Base-by-base conservation (phyloP, 1,140 invertebrate species). In the Dryas iulia region DNA sequence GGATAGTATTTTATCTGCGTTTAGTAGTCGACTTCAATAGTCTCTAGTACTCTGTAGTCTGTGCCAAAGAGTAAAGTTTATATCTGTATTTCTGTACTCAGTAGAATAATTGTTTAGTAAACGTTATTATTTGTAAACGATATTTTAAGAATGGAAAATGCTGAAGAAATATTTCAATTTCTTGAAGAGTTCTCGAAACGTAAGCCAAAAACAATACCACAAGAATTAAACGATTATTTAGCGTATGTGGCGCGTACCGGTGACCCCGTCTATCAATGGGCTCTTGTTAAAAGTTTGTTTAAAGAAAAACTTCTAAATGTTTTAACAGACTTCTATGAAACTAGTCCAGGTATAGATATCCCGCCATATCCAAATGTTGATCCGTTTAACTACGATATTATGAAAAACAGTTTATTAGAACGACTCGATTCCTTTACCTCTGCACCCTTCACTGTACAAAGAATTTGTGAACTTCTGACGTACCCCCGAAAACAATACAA, bases 361-460 rank as follows among this genome's bases (percentile, higher is more conserved):
- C 94, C 96, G 12, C 94, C 95, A 12, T 97, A 95, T 79, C 97
- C 97, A 0, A 98, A 98, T 86, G 96, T 98, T 24, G 97, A 98
- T 78, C 94, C 96, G 11, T 98, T 98, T 73, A 97, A 97, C 81
- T 98, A 97, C 87, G 97, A 98, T 77, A 95, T 94, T 3, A 97
- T 98, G 95, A 97, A 97, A 82, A 95, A 94, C 58, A 95, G 95
- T 77, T 94, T 98, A 14, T 87, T 98, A 24, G 96, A 98, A 78
- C 94, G 96, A 26, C 87, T 98, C 0, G 97, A 98, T 74, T 95
- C 94, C 1, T 96, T 96, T 89, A 94, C 94, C 30, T 97, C 97
- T 61, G 97, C 98, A 1, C 98, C 98, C 0, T 99, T 99, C 81
- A 99, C 98, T 10, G 96, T 99, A 59, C 98, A 99, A 89, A 94